Evolutionary conservation across 1,140 invertebrate genomes (phyloP), one percentile per base, ranked within the genome.

Genomic region (Phymastichus coffea): DNA sequence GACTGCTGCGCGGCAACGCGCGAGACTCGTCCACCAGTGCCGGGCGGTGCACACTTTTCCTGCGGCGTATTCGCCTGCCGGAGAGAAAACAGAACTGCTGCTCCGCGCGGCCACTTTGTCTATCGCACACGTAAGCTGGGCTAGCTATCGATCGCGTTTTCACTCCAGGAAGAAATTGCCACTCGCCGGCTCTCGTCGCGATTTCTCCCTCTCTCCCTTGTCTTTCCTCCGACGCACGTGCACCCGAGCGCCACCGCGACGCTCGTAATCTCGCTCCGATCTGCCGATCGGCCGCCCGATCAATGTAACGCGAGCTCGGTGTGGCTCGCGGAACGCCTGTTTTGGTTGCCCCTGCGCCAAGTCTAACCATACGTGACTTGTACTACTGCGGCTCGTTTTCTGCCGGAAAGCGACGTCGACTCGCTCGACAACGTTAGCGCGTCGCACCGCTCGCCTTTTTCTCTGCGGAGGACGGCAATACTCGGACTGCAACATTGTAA

Each of bases 1-100:
- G 48, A 20, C 46, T n/a, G 25, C 44, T 14, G 23, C 44, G 25
- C 12, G 15, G 17, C 69, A 75, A 72, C 70, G 40, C 53, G 53
- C 53, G 41, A 40, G 52, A 68, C 61, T 66, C n/a, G n/a, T n/a
- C n/a, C n/a, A n/a, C n/a, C n/a, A 57, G 30, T 52, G 26, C 54
- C 37, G 20, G 47, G 53, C 62, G 64, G 30, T 40, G 53, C 64
- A 65, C 66, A 65, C 66, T 64, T 72, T 67, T 70, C 66, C 64
- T n/a, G n/a, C n/a, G n/a, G n/a, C n/a, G n/a, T n/a, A n/a, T n/a
- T n/a, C n/a, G n/a, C n/a, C n/a, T n/a, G n/a, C n/a, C n/a, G n/a
- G n/a, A n/a, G n/a, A n/a, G n/a, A n/a, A n/a, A n/a, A n/a, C n/a
- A n/a, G n/a, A n/a, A n/a, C n/a, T n/a, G n/a, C n/a, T n/a, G n/a